Conservation (phyloP, 2,888 invertebrate genomes). For the Mythimna ferrago region DNA sequence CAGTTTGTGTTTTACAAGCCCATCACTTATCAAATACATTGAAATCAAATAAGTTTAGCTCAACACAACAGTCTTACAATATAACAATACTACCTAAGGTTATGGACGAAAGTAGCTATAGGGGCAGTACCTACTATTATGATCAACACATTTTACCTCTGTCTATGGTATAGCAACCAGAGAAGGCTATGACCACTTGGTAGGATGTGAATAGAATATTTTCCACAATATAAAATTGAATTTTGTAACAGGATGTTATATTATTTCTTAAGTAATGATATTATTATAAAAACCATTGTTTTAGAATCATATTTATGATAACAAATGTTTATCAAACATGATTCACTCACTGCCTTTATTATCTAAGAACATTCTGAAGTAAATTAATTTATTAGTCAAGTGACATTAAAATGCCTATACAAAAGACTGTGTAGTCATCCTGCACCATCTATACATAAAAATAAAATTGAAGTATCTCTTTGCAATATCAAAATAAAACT, state of each 20-base stretch:
- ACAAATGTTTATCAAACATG: slow-evolving; percentile 1
- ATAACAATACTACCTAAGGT: too few species aligned
- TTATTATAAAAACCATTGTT: background rate
- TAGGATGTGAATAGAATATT: background rate
- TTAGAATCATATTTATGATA: background rate
- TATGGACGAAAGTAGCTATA: background rate
- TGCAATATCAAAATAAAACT: too few species aligned
- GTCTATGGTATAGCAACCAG: background rate
- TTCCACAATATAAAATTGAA: background rate
- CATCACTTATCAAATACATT: too few species aligned
- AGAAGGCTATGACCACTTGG: background rate
- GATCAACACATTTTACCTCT: background rate
- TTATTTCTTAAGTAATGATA: too few species aligned
- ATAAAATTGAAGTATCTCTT: too few species aligned
- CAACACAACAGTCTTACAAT: too few species aligned
- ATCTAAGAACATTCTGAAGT: background rate
- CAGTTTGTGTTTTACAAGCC: too few species aligned
- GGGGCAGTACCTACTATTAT: background rate
- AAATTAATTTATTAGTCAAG: background rate
- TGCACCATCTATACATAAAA: background rate
- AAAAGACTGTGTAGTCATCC: background rate
- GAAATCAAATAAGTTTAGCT: too few species aligned
- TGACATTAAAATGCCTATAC: background rate
- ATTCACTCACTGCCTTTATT: slow-evolving; percentile 3
- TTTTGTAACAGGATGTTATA: too few species aligned